A percentile compares a stretch with the other conserved stretches of the same genome.
Evolutionary conservation across 2,797 vertebrate species (phyloP).

Genomic region (Bovichtus variegatus): DNA sequence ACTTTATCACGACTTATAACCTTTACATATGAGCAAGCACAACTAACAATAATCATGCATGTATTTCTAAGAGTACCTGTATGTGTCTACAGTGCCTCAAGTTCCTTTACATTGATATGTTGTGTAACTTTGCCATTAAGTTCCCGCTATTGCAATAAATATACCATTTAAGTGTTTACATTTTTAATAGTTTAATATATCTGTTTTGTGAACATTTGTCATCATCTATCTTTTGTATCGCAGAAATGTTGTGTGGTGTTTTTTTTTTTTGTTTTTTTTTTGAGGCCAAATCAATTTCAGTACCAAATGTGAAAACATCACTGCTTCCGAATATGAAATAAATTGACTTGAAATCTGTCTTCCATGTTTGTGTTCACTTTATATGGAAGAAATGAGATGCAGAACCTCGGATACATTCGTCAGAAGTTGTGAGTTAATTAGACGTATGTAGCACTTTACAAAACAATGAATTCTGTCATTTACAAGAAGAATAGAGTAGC

Average conservation of each 20-base stretch:
- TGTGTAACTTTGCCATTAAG: conserved; percentile 33
- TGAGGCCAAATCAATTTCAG: conserved; percentile 14
- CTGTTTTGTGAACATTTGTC: conserved; percentile 22
- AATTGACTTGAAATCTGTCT: conserved; percentile 23
- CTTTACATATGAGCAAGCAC: background rate
- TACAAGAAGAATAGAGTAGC: background rate
- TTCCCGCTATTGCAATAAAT: conserved; percentile 10
- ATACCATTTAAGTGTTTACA: conserved; percentile 29
- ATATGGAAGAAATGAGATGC: background rate
- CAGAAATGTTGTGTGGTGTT: conserved; percentile 15
- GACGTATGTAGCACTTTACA: background rate
- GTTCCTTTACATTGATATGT: conserved; percentile 20
- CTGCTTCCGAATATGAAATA: conserved; percentile 32
- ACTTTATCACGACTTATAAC: conserved; percentile 6
- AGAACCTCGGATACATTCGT: background rate
- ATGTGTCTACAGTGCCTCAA: conserved; percentile 44
- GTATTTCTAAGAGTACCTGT: conserved; percentile 30
- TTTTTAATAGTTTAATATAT: conserved; percentile 12
- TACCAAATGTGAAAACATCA: conserved; percentile 13
- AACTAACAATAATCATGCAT: conserved; percentile 44
- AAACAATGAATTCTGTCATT: background rate
- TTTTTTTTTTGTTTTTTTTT: too few relatives aligned
- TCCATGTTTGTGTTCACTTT: background rate
- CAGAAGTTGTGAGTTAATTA: background rate
- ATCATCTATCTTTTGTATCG: conserved; percentile 22